Evolutionary conservation across 2,113 vertebrate genomes (phyloP), one percentile per base, ranked within the genome.

Genomic region (Stigmatopora nigra): DNA sequence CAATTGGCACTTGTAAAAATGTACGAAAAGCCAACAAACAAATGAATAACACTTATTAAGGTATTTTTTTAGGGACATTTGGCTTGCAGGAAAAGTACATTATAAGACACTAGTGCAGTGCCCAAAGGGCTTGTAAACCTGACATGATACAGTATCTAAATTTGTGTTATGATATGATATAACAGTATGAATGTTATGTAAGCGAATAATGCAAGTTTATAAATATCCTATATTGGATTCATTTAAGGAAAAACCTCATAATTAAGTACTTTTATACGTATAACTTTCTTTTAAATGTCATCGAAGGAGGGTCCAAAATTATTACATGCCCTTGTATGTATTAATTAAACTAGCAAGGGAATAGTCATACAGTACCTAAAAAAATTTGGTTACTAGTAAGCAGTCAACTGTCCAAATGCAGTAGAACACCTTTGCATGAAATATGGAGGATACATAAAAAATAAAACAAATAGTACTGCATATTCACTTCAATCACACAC

Each of bases 1-100:
- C 35, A 72, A 66, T 77, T 85, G 82, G 85, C 84, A 84, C 79
- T 73, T 85, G 81, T 63, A 64, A 71, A 68, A 63, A 16, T 46
- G 58, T 67, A 52, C 20, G 68, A 77, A 81, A 71, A 75, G 68
- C 67, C 63, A 63, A 77, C 45, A 77, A 60, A n/a, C 56, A 77
- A 69, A 65, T 66, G 65, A 73, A 77, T 62, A 73, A 71, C 64
- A 75, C 36, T 70, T 70, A 9, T 51, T 58, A 17, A 69, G 52
- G 51, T 46, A 36, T 67, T 64, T 16, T 56, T 67, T 68, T 47
- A 1, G 20, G 58, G 36, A 41, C n/a, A 45, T 61, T 61, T 70
- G 73, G 74, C 44, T 65, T 63, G 46, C 44, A 64, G 36, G 52
- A 67, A 66, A 73, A 59, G 41, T 62, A 69, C 31, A 71, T 25